These are phyloP conservation scores for Clarias gariepinus DNA, from an alignment of 2,113 vertebrate genomes.

Conservation along the genomic window DNA sequence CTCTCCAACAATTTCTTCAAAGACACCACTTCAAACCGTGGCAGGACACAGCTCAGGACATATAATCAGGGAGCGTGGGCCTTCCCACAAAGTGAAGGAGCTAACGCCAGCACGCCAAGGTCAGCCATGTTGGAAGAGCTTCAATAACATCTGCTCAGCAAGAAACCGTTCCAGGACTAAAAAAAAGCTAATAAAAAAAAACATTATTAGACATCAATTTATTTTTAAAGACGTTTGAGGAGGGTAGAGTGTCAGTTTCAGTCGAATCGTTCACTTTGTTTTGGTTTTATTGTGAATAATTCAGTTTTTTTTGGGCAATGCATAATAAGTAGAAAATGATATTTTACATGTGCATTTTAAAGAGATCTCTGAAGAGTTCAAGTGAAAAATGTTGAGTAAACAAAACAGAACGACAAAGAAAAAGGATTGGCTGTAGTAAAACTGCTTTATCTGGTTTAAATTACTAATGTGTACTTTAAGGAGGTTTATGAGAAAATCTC, in stretches of 20 bases:
- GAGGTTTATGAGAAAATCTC: neutral
- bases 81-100: constrained; percentile 14
- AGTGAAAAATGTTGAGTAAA: neutral
- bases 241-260: neutral
- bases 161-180: constrained; percentile 9
- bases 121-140: constrained; percentile 37
- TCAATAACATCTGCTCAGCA: constrained; percentile 35
- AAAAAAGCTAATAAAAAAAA: neutral
- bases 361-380: neutral
- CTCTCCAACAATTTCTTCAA: constrained; percentile 39
- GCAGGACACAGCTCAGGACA: constrained; percentile 17
- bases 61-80: constrained; percentile 41
- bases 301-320: neutral
- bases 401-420: neutral
- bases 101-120: constrained; percentile 25
- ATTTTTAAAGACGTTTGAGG: neutral
- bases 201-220: neutral
- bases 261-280: neutral
- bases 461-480: neutral
- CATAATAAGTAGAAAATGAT: neutral
- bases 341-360: neutral
- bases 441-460: neutral
- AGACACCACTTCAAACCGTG: constrained; percentile 32
- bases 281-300: neutral
- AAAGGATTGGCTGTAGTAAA: neutral